Conservation (phyloP, 2,888 invertebrate species). For the Plusia festucae region DNA sequence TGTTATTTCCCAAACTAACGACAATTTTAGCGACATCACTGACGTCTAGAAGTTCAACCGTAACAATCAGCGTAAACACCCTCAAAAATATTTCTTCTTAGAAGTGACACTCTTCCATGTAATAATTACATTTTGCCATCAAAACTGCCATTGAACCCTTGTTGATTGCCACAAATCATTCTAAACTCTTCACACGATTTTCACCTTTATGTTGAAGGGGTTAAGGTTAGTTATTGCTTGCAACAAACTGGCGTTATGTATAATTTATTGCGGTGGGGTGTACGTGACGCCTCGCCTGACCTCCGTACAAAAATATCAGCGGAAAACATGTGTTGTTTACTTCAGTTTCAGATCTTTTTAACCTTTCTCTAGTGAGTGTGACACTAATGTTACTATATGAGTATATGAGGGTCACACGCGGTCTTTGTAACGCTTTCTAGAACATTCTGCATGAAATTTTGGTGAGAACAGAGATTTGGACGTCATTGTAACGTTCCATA, state of each 20-base stretch:
- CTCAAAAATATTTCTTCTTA: conserved; percentile 38
- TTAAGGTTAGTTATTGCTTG: conserved; percentile 22
- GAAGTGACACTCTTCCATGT: conserved; percentile 40
- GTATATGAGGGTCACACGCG: not conserved
- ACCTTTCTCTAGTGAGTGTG: conserved; percentile 35
- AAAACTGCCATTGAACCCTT: conserved; percentile 33
- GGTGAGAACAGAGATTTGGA: not conserved
- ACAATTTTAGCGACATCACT: conserved; percentile 24
- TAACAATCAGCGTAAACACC: conserved; percentile 31
- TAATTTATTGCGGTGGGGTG: conserved; percentile 43
- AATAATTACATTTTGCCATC: conserved; percentile 46
- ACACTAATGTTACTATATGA: conserved; percentile 8
- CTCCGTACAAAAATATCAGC: conserved; percentile 50
- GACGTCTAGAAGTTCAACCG: conserved; percentile 29
- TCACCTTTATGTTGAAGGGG: not conserved
- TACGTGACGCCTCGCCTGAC: conserved; percentile 50
- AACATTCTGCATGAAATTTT: conserved; percentile 11
- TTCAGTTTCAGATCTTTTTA: conserved; percentile 46
- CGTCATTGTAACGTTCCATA: not conserved
- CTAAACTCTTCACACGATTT: conserved; percentile 9
- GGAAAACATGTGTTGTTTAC: conserved; percentile 57
- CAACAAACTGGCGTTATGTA: conserved; percentile 9
- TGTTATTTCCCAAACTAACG: not conserved
- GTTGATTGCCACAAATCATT: conserved; percentile 21
- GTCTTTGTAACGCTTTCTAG: conserved; percentile 5